These are phyloP conservation scores for Melitaea athalia DNA, from an alignment of 2,888 invertebrate species.

Conservation along the genomic window DNA sequence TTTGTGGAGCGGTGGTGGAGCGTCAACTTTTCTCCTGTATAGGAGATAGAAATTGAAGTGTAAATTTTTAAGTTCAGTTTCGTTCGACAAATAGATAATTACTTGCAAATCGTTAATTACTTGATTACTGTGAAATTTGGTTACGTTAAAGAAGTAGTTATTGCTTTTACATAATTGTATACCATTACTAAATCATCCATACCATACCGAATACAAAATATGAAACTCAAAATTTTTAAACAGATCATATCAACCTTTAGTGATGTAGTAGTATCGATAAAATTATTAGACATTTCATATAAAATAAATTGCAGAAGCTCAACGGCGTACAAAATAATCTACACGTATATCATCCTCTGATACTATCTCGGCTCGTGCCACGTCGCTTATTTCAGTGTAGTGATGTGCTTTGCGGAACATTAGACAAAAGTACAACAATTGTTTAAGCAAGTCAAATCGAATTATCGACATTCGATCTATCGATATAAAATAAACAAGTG, in stretches of 20 bases:
- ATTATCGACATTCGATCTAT: slow-evolving; percentile 12
- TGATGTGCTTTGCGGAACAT: slow-evolving; percentile 7
- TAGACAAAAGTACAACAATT: not conserved
- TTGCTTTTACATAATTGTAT: not conserved
- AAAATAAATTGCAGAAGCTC: slow-evolving; percentile 4
- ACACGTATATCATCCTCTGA: slow-evolving; percentile 9
- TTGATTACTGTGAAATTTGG: too few relatives aligned
- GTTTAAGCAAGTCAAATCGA: slow-evolving; percentile 2
- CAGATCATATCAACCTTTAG: not conserved
- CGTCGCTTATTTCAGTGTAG: slow-evolving; percentile 11
- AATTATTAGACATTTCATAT: not conserved
- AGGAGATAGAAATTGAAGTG: too few relatives aligned
- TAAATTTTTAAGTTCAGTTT: too few relatives aligned
- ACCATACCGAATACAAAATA: too few relatives aligned
- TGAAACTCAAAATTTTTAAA: too few relatives aligned
- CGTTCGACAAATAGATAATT: too few relatives aligned
- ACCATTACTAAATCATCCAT: too few relatives aligned
- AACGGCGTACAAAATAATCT: slow-evolving; percentile 3
- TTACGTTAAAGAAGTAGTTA: not conserved
- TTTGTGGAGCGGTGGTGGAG: too few relatives aligned
- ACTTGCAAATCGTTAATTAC: too few relatives aligned
- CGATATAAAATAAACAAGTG: slow-evolving; percentile 22
- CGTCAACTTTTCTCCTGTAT: too few relatives aligned
- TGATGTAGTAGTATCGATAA: not conserved
- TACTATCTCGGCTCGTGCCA: slow-evolving; percentile 12